Conservation (phyloP, 2,113 vertebrate genomes). For the Leuciscus idus region DNA sequence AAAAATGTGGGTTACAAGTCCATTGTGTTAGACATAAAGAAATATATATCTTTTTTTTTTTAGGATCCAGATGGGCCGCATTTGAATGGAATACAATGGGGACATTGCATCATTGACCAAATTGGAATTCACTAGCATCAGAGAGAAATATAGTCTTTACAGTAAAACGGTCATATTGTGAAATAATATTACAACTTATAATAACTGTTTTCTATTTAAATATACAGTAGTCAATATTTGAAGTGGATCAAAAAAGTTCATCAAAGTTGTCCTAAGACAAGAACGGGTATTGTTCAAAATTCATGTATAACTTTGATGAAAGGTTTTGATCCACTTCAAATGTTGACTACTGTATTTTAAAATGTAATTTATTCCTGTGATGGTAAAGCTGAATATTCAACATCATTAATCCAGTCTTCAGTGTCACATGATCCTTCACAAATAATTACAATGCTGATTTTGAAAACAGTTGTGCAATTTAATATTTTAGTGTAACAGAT, state of each 20-base stretch:
- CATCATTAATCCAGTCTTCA: not conserved
- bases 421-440: not conserved
- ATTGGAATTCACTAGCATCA: conserved; percentile 61
- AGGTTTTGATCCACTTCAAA: too few relatives aligned
- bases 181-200: not conserved
- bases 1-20: conserved; percentile 37
- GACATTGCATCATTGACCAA: conserved; percentile 61
- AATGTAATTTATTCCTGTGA: not conserved
- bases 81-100: conserved; percentile 62
- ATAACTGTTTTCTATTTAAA: not conserved
- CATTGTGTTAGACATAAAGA: conserved; percentile 40
- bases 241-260: too few relatives aligned
- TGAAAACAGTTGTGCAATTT: not conserved
- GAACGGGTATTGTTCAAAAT: too few relatives aligned
- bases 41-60: conserved; percentile 44
- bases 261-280: too few relatives aligned
- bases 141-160: not conserved
- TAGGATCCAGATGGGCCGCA: conserved; percentile 73
- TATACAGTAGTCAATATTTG: not conserved
- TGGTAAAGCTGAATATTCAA: not conserved
- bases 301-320: too few relatives aligned
- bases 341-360: not conserved
- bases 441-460: not conserved
- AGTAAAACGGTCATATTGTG: not conserved
- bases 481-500: not conserved